Evolutionary conservation across 2,797 vertebrate genomes (phyloP).

Genomic region (Phalanger gymnotis): DNA sequence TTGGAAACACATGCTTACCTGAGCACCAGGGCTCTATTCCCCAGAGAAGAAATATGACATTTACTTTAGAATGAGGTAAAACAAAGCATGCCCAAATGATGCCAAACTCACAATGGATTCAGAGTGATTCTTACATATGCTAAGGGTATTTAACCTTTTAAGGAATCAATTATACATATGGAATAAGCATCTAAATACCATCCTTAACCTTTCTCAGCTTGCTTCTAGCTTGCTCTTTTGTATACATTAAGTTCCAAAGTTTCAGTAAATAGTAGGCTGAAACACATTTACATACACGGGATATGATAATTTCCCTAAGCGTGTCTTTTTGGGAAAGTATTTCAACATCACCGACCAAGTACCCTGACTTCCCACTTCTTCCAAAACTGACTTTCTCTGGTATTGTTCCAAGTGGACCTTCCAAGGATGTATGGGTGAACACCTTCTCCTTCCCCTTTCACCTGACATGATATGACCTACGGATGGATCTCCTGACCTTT

Average conservation of each 20-base stretch:
- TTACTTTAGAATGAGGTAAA: slow-evolving; percentile 72
- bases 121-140: slow-evolving; percentile 25
- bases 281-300: slow-evolving; percentile 14
- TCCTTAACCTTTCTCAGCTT: slow-evolving; percentile 23
- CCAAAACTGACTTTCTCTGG: background rate
- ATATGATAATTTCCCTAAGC: slow-evolving; percentile 37
- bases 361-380: background rate
- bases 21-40: slow-evolving; percentile 53
- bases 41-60: slow-evolving; percentile 69
- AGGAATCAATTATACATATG: slow-evolving; percentile 65
- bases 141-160: slow-evolving; percentile 67
- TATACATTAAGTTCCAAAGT: slow-evolving; percentile 42
- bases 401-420: background rate
- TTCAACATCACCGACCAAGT: background rate
- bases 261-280: slow-evolving; percentile 33
- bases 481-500: background rate
- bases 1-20: slow-evolving; percentile 52
- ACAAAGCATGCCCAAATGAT: slow-evolving; percentile 55
- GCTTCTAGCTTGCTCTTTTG: slow-evolving; percentile 42
- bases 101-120: background rate
- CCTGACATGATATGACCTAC: background rate
- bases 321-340: background rate
- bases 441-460: background rate
- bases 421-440: background rate
- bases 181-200: slow-evolving; percentile 50